Evolutionary conservation across 2,888 invertebrate species (phyloP).

Genomic region (Ferdinandea cuprea): DNA sequence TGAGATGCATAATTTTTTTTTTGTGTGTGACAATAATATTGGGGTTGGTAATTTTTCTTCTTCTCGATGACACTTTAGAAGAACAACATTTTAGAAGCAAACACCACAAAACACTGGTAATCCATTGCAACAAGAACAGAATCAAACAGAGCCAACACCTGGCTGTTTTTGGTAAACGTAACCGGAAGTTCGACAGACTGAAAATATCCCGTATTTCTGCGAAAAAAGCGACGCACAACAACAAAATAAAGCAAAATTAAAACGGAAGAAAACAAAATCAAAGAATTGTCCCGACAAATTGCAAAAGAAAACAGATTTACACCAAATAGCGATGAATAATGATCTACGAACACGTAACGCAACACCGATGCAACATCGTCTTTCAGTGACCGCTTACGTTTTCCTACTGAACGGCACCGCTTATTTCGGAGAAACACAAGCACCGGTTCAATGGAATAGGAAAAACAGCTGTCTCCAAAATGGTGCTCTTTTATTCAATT

Average conservation of each 20-base stretch:
- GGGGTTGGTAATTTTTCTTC: too few relatives aligned
- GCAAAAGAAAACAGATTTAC: constrained; percentile 30
- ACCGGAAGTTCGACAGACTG: constrained; percentile 71
- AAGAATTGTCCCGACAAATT: constrained; percentile 22
- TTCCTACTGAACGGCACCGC: constrained; percentile 64
- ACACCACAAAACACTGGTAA: constrained; percentile 67
- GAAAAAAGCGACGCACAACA: constrained; percentile 9
- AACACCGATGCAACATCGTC: constrained; percentile 34
- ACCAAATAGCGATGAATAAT: constrained; percentile 44
- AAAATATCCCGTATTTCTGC: constrained; percentile 27
- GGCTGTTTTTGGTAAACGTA: constrained; percentile 57
- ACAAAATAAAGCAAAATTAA: constrained; percentile 4
- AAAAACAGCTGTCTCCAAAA: constrained; percentile 48
- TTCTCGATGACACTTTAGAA: too few relatives aligned
- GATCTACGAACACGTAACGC: constrained; percentile 42
- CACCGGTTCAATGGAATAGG: constrained; percentile 20
- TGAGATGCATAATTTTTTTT: constrained; percentile 25
- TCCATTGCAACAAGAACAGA: constrained; percentile 55
- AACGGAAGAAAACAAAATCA: constrained; percentile 28
- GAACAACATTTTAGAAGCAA: constrained; percentile 1
- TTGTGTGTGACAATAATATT: neutral
- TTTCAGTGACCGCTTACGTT: constrained; percentile 49
- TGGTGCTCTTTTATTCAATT: constrained; percentile 47
- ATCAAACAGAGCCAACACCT: constrained; percentile 47
- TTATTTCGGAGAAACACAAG: constrained; percentile 26